These are phyloP conservation scores for Agapetus fuscipes DNA, from an alignment of 2,888 invertebrate species.

Conservation along the genomic window DNA sequence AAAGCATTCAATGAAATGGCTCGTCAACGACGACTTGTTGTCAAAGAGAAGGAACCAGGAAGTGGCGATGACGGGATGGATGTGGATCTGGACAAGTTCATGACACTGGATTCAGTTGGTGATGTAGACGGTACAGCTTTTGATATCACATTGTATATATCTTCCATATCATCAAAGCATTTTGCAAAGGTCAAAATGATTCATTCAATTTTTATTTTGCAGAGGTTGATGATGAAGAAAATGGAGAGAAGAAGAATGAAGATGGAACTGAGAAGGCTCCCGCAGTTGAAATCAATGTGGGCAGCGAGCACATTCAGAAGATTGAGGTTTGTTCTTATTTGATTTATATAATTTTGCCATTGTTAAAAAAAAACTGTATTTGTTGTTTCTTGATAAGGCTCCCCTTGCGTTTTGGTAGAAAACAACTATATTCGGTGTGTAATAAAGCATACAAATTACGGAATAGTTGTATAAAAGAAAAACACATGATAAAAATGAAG, in stretches of 20 bases:
- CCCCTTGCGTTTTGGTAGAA: no score
- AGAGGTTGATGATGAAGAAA: constrained; percentile 45
- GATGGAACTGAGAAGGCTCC: constrained; percentile 37
- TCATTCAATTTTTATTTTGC: no score
- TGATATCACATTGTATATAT: not conserved
- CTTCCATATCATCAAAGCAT: not conserved
- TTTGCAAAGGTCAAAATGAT: constrained; percentile 2
- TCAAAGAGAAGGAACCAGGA: constrained; percentile 48
- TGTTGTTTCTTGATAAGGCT: no score
- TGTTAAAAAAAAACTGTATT: not conserved
- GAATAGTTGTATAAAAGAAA: not conserved
- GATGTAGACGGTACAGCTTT: constrained; percentile 60
- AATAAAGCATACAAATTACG: no score
- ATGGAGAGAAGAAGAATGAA: constrained; percentile 47
- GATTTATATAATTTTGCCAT: not conserved
- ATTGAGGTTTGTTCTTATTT: constrained; percentile 46
- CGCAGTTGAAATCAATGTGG: constrained; percentile 58
- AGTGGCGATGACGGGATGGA: constrained; percentile 63
- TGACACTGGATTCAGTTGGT: constrained; percentile 82
- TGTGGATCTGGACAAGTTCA: constrained; percentile 73
- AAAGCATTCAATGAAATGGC: constrained; percentile 42
- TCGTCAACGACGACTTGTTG: constrained; percentile 30
- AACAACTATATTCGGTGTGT: no score
- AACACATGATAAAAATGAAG: no score
- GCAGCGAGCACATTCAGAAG: constrained; percentile 67